These are phyloP conservation scores for Mythimna impura DNA, from an alignment of 2,888 invertebrate species.

Conservation along the genomic window DNA sequence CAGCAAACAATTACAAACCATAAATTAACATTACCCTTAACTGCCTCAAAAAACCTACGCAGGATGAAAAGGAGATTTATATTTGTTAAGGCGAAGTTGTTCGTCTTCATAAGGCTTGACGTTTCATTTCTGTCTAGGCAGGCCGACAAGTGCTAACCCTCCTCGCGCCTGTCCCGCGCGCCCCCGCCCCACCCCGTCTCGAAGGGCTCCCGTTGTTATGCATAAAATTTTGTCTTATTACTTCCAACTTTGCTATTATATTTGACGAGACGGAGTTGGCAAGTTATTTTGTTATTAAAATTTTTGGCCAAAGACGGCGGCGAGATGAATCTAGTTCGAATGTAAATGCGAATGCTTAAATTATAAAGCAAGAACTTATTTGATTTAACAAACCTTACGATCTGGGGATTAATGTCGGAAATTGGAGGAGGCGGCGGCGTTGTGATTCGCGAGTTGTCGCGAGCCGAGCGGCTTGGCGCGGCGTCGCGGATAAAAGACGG, in stretches of 20 bases:
- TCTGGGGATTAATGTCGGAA: slow-evolving; percentile 85
- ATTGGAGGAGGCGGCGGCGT: slow-evolving; percentile 73
- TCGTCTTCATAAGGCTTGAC: slow-evolving; percentile 89
- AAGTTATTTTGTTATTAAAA: slow-evolving; percentile 91
- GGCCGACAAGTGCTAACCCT: slow-evolving; percentile 87
- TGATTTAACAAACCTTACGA: slow-evolving; percentile 87
- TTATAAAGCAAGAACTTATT: slow-evolving; percentile 88
- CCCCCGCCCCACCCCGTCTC: slow-evolving; percentile 68
- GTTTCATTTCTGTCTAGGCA: slow-evolving; percentile 89
- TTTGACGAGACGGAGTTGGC: slow-evolving; percentile 88
- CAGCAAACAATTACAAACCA: slow-evolving; percentile 76
- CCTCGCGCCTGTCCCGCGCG: slow-evolving; percentile 70
- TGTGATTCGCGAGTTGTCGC: slow-evolving; percentile 76
- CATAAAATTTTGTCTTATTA: slow-evolving; percentile 91
- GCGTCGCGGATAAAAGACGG: slow-evolving; percentile 64
- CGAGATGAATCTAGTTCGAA: slow-evolving; percentile 85
- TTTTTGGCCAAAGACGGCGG: slow-evolving; percentile 84
- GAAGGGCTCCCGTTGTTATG: slow-evolving; percentile 87
- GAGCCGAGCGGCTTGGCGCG: slow-evolving; percentile 40
- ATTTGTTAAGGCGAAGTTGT: slow-evolving; percentile 88
- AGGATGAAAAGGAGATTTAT: slow-evolving; percentile 87
- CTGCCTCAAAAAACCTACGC: slow-evolving; percentile 81
- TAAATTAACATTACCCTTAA: slow-evolving; percentile 83
- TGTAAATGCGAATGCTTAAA: slow-evolving; percentile 87
- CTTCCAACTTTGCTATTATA: slow-evolving; percentile 90